phyloP scores from a whole-genome alignment of 1,140 invertebrate genomes.

The Drosophila azteca region DNA sequence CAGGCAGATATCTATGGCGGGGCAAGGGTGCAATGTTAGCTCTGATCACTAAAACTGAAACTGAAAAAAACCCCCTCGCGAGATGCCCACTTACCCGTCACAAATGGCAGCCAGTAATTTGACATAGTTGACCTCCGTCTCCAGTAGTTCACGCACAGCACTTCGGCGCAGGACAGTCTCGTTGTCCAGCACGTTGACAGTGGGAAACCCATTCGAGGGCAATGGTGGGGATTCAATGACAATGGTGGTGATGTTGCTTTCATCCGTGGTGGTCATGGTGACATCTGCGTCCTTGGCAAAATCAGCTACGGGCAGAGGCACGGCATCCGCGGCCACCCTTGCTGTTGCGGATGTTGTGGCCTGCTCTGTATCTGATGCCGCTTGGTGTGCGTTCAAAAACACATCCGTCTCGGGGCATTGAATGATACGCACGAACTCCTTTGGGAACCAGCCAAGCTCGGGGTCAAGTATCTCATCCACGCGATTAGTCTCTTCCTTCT shows the following conservation, averaged over 20 bases:
- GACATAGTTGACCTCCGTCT: constrained; percentile 83
- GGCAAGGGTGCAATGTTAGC: not conserved
- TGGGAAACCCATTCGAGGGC: not conserved
- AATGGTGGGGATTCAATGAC: constrained; percentile 70
- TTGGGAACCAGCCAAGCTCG: constrained; percentile 82
- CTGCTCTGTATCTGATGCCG: constrained; percentile 1
- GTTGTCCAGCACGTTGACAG: constrained; percentile 47
- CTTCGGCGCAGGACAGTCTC: constrained; percentile 62
- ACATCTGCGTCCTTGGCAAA: constrained; percentile 40
- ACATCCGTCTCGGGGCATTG: constrained; percentile 66
- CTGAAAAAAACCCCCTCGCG: too few species aligned
- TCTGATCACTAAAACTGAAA: too few species aligned
- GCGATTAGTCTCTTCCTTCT: constrained; percentile 71
- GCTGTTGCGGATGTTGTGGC: not conserved
- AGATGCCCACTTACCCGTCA: constrained; percentile 63
- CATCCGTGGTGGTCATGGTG: constrained; percentile 62
- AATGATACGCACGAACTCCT: constrained; percentile 81
- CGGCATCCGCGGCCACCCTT: not conserved
- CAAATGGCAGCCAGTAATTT: constrained; percentile 79
- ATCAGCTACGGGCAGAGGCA: constrained; percentile 43
- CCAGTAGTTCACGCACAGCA: constrained; percentile 77
- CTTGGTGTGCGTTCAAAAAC: constrained; percentile 56
- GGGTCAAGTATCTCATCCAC: constrained; percentile 71
- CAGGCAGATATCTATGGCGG: constrained; percentile 70
- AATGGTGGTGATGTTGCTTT: constrained; percentile 79